Percentiles rank a stretch among this genome's conserved stretches.
These are phyloP conservation scores for Brachypteracias leptosomus DNA, from an alignment of 2,113 vertebrate species.

Conservation along the genomic window DNA sequence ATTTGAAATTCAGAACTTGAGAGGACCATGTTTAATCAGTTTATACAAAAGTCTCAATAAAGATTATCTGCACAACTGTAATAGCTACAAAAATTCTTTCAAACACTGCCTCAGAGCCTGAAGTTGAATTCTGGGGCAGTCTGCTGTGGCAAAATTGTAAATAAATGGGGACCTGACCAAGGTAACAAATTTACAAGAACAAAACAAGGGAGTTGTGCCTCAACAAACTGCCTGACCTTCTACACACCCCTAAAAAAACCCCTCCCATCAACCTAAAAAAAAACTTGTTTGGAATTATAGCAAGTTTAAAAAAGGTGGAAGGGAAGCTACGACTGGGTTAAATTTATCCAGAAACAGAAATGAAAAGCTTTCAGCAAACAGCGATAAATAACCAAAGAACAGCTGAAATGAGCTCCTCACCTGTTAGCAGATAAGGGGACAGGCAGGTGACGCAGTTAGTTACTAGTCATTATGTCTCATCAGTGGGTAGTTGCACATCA, in stretches of 20 bases:
- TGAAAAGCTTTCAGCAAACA: conserved; percentile 41
- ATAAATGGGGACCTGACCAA: background rate
- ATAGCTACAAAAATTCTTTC: background rate
- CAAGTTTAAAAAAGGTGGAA: background rate
- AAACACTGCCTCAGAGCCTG: background rate
- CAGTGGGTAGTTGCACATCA: conserved; percentile 29
- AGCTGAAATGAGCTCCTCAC: conserved; percentile 38
- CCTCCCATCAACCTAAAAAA: background rate
- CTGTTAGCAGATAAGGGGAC: conserved; percentile 39
- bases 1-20: background rate
- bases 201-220: background rate
- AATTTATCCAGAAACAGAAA: conserved; percentile 26
- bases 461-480: conserved; percentile 24
- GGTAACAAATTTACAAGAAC: background rate
- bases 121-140: background rate
- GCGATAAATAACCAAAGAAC: conserved; percentile 3
- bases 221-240: background rate
- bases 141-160: background rate
- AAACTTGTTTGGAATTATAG: background rate
- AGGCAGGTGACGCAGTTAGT: conserved; percentile 29
- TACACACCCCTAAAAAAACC: background rate
- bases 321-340: background rate
- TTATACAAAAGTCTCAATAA: background rate
- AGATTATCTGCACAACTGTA: background rate
- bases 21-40: background rate